Evolutionary conservation across 2,888 invertebrate genomes (phyloP).

Genomic region (Poecilobothrus nobilitatus): DNA sequence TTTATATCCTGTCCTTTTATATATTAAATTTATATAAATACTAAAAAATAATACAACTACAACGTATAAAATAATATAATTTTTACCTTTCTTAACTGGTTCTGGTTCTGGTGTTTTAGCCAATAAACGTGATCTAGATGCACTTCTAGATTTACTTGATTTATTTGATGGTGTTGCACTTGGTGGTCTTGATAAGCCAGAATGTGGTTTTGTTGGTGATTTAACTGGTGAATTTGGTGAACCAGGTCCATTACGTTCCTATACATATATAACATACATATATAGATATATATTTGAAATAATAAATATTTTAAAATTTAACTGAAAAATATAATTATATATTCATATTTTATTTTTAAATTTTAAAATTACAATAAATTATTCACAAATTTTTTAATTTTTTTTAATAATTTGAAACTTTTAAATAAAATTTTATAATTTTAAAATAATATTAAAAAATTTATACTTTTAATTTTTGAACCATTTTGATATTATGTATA

Average conservation of each 20-base stretch:
- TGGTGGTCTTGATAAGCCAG: conserved; percentile 41
- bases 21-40: no score
- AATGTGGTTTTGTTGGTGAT: conserved; percentile 47
- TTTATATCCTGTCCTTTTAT: no score
- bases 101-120: conserved; percentile 64
- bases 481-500: no score
- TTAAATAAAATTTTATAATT: no score
- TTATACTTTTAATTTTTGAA: no score
- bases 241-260: conserved; percentile 57
- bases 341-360: no score
- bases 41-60: no score
- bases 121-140: conserved; percentile 41
- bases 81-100: conserved; percentile 64
- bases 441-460: no score
- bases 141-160: conserved; percentile 42
- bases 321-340: neutral
- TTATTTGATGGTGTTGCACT: conserved; percentile 45
- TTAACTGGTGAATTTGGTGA: conserved; percentile 65
- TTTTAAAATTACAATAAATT: no score
- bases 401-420: no score
- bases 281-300: no score
- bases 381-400: no score
- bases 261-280: conserved; percentile 16
- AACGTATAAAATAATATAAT: neutral
- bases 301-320: conserved; percentile 8